These are phyloP conservation scores for Tetrao urogallus DNA, from an alignment of 2,113 vertebrate genomes.

Conservation along the genomic window DNA sequence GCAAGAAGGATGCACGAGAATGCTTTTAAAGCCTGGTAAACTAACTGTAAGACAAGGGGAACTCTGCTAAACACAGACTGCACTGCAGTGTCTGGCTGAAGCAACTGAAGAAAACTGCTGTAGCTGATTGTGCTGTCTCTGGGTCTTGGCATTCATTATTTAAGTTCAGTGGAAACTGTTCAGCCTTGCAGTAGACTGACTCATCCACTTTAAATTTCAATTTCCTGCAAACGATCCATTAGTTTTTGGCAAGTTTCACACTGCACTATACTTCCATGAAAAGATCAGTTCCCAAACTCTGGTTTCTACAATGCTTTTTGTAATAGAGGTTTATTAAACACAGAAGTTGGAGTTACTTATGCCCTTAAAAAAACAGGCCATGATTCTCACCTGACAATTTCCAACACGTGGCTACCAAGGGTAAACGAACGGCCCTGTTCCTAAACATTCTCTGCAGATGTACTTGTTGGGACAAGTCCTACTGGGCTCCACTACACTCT, in stretches of 20 bases:
- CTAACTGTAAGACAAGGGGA: background rate
- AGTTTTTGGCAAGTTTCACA: slow-evolving; percentile 69
- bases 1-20: background rate
- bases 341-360: background rate
- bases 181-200: slow-evolving; percentile 77
- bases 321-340: slow-evolving; percentile 17
- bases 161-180: slow-evolving; percentile 76
- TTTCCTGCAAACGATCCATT: slow-evolving; percentile 78
- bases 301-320: background rate
- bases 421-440: background rate
- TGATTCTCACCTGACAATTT: background rate
- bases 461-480: background rate
- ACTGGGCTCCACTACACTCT: background rate
- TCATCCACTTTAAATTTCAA: slow-evolving; percentile 78
- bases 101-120: slow-evolving; percentile 20
- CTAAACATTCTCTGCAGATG: background rate
- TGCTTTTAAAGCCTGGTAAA: background rate
- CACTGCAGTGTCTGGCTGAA: background rate
- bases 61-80: background rate
- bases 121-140: slow-evolving; percentile 51
- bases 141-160: slow-evolving; percentile 76
- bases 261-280: slow-evolving; percentile 56
- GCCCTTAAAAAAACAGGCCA: background rate
- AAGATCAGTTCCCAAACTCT: slow-evolving; percentile 39
- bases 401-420: background rate